A percentile compares a stretch with the other conserved stretches of the same genome.
Evolutionary conservation across 2,797 vertebrate species (phyloP).

Genomic region (Chelonia mydas): DNA sequence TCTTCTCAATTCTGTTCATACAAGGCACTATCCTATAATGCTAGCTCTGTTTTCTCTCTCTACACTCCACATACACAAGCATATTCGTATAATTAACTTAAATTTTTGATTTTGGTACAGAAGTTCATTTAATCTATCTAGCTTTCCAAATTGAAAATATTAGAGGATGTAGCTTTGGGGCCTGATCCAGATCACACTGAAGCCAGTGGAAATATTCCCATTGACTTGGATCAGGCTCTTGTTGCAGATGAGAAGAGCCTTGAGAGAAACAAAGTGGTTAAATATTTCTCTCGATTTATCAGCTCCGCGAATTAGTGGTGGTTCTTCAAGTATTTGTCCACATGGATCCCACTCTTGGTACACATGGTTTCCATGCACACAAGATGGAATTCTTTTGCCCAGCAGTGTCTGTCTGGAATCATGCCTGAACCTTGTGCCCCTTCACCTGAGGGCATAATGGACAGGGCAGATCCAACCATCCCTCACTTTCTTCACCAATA

Average conservation of each 20-base stretch:
- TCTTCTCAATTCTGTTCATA: neutral
- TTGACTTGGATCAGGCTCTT: neutral
- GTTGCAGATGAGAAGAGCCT: neutral
- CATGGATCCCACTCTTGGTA: neutral
- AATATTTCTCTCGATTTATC: neutral
- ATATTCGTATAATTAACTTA: neutral
- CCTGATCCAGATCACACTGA: neutral
- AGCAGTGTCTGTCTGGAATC: neutral
- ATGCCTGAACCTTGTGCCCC: neutral
- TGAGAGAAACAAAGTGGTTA: neutral
- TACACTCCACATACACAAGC: neutral
- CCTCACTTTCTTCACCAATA: neutral
- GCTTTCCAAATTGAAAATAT: neutral
- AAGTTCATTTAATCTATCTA: neutral
- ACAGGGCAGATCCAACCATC: neutral
- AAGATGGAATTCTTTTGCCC: neutral
- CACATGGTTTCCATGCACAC: neutral
- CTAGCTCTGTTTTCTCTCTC: neutral
- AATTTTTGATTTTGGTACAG: neutral
- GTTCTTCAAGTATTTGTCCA: neutral
- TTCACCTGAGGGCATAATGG: neutral
- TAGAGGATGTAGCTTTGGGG: neutral
- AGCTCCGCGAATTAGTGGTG: neutral
- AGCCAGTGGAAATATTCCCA: neutral
- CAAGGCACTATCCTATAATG: neutral